Evolutionary conservation across 2,113 vertebrate genomes (phyloP), one percentile per base, ranked within the genome.

Genomic region (Crotalus viridis): DNA sequence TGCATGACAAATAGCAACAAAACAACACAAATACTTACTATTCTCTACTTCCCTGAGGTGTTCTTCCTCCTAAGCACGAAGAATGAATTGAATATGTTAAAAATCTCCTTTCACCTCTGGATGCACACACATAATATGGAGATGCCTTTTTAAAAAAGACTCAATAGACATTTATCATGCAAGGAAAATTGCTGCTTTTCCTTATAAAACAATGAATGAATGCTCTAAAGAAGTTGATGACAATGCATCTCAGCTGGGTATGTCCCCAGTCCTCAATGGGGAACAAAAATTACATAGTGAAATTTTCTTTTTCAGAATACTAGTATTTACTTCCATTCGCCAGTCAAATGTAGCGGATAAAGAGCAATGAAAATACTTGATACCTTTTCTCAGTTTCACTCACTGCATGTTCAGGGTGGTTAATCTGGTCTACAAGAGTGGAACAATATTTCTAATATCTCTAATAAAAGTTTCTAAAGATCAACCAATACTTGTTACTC

Each of bases 401-500:
- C 92, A 1, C 9, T 85, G 86, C 86, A 89, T 55, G 39, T 48
- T 91, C 74, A 81, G 6, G 17, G 1, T 39, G 17, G 94, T 96
- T 96, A 95, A 96, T 96, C 92, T 95, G 95, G 95, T 26, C 92
- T 94, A 96, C 90, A 91, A 93, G 86, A 93, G 74, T 96, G 91
- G 93, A 57, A 86, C 94, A 92, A 90, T 90, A 64, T 96, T 96
- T 96, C 96, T 93, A 91, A 94, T 55, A 96, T 97, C 95, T 88
- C 96, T 96, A 95, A 97, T 97, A 97, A 97, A 97, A 97, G 97
- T 97, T 98, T 97, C 95, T 96, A 97, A 97, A 94, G 95, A 97
- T 97, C 97, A 97, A 95, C 97, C 97, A 97, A 96, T 97, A 97
- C 94, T 92, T 96, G 98, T 97, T 95, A 95, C 94, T 98, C 97